Evolutionary conservation across 2,888 invertebrate genomes (phyloP).

Genomic region (Tetropium fuscum): DNA sequence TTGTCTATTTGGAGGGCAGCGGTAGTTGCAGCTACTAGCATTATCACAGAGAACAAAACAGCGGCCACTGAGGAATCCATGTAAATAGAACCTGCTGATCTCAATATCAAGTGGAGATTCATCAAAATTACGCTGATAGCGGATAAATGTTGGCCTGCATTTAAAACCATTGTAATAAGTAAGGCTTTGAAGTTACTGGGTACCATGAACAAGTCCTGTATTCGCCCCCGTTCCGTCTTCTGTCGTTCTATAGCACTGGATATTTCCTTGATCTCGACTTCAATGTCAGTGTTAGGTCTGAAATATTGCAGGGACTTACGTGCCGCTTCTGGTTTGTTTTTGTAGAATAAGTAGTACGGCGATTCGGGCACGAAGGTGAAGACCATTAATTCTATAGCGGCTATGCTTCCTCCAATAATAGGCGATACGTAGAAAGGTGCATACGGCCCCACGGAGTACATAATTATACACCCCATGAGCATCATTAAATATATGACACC

Average conservation of each 20-base stretch:
- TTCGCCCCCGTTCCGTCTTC: conserved; percentile 56
- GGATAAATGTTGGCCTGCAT: conserved; percentile 62
- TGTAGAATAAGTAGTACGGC: conserved; percentile 58
- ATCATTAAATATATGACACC: conserved; percentile 64
- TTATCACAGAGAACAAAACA: conserved; percentile 60
- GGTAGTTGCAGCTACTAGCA: conserved; percentile 57
- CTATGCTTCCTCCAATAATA: conserved; percentile 54
- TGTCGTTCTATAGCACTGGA: conserved; percentile 56
- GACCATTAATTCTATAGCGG: conserved; percentile 52
- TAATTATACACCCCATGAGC: conserved; percentile 58
- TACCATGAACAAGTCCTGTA: conserved; percentile 59
- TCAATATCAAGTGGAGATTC: conserved; percentile 62
- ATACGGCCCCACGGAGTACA: conserved; percentile 54
- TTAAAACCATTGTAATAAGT: conserved; percentile 61
- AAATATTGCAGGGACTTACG: conserved; percentile 53
- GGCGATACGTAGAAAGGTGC: conserved; percentile 55
- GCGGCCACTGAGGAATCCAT: conserved; percentile 55
- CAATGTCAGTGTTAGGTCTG: conserved; percentile 39
- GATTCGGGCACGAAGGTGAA: conserved; percentile 62
- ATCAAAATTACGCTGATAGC: conserved; percentile 63
- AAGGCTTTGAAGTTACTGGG: conserved; percentile 61
- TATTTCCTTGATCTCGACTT: conserved; percentile 59
- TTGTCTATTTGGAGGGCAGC: conserved; percentile 60
- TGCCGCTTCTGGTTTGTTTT: conserved; percentile 53
- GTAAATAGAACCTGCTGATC: conserved; percentile 59